These are phyloP conservation scores for Callithrix jacchus DNA, from an alignment of 2,113 vertebrate species.

Conservation along the genomic window DNA sequence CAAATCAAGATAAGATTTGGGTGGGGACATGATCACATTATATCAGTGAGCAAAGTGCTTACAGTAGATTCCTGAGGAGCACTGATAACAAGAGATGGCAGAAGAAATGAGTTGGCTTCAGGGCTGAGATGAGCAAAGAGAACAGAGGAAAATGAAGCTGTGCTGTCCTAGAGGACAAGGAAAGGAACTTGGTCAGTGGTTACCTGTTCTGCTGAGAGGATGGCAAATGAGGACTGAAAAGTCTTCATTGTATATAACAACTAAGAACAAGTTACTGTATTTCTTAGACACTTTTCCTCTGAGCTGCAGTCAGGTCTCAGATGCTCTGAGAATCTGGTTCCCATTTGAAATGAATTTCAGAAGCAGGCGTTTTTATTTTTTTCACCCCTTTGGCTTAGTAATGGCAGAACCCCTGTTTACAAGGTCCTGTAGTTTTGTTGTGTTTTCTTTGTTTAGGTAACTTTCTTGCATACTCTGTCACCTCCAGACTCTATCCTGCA, in stretches of 20 bases:
- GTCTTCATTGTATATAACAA: not conserved
- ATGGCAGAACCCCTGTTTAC: not conserved
- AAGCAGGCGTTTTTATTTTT: not conserved
- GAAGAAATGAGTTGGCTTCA: not conserved
- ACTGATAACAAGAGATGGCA: not conserved
- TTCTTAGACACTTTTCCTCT: not conserved
- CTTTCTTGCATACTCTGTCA: not conserved
- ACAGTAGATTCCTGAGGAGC: not conserved
- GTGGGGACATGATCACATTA: too few species aligned
- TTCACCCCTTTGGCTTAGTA: not conserved
- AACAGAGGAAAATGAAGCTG: not conserved
- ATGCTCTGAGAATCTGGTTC: too few species aligned
- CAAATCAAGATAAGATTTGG: too few species aligned
- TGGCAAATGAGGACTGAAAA: not conserved
- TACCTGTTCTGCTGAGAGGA: not conserved
- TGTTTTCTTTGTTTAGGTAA: not conserved
- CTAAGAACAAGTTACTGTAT: not conserved
- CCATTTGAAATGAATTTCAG: not conserved
- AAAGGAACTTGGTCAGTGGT: accelerated
- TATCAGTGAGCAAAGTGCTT: not conserved
- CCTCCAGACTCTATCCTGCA: not conserved
- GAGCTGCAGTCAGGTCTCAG: not conserved
- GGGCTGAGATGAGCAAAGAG: not conserved
- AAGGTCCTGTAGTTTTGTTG: not conserved
- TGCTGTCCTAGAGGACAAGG: not conserved